These are phyloP conservation scores for Clarias laeviceps DNA, from an alignment of 2,797 vertebrate genomes.

Conservation along the genomic window DNA sequence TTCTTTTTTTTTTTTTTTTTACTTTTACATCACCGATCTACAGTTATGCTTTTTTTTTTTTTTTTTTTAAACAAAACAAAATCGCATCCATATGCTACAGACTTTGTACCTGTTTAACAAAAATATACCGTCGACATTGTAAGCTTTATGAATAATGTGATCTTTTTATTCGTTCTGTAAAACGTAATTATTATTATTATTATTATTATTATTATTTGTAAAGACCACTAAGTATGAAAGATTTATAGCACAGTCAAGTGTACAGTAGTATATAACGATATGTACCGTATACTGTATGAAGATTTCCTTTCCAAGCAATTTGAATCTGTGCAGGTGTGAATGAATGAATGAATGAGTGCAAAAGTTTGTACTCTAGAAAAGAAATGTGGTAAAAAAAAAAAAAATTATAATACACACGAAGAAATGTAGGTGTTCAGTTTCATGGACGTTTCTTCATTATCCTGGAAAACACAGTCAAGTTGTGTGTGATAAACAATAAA, in stretches of 20 bases:
- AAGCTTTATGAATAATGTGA: constrained; percentile 76
- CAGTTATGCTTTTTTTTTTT: constrained; percentile 67
- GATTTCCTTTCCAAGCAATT: constrained; percentile 1
- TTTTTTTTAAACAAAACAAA: constrained; percentile 42
- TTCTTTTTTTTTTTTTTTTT: constrained; percentile 69
- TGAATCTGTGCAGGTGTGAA: neutral
- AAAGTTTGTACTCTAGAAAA: constrained; percentile 5
- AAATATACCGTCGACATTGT: constrained; percentile 74
- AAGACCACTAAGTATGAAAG: constrained; percentile 68
- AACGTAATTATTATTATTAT: constrained; percentile 24
- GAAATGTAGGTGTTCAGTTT: neutral
- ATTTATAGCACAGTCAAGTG: constrained; percentile 45
- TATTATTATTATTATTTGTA: constrained; percentile 44
- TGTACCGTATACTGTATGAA: constrained; percentile 17
- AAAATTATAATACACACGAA: accelerated
- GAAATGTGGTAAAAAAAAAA: neutral
- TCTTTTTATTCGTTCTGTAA: constrained; percentile 70
- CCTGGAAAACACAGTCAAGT: neutral
- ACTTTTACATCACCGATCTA: constrained; percentile 72
- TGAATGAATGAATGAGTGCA: neutral
- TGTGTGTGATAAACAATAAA: neutral
- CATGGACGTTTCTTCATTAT: neutral
- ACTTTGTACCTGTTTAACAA: constrained; percentile 69
- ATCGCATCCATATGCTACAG: constrained; percentile 69
- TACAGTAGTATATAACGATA: constrained; percentile 39